Evolutionary conservation across 2,888 invertebrate genomes (phyloP).

Genomic region (Drosophila aldrichi): DNA sequence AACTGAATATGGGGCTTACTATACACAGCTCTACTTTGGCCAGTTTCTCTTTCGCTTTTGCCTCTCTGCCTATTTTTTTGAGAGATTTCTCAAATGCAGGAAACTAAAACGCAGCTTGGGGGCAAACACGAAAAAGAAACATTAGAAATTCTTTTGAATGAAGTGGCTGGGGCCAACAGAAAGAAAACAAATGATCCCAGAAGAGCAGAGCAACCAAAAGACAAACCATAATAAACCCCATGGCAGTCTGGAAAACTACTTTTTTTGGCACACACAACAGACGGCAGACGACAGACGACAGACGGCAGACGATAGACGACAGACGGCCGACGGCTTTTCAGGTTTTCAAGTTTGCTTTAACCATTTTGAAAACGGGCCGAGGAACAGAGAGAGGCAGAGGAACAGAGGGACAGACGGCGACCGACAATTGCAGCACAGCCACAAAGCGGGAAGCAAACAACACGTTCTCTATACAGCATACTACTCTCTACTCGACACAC

Average conservation of each 20-base stretch:
- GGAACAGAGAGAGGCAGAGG: background rate
- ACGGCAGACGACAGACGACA: too few species aligned
- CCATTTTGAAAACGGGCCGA: conserved; percentile 24
- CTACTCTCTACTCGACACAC: conserved; percentile 24
- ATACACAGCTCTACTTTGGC: background rate
- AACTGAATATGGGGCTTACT: conserved; percentile 16
- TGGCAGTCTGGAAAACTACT: conserved; percentile 63
- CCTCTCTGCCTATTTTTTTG: background rate
- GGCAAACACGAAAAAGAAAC: conserved; percentile 57
- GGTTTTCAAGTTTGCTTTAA: conserved; percentile 67
- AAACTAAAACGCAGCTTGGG: conserved; percentile 63
- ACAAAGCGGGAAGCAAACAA: conserved; percentile 76
- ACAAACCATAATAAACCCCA: conserved; percentile 42
- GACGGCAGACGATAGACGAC: conserved; percentile 13
- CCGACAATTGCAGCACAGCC: conserved; percentile 69
- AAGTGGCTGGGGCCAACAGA: conserved; percentile 14
- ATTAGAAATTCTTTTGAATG: conserved; percentile 72
- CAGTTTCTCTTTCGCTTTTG: conserved; percentile 69
- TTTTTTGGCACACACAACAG: conserved; percentile 64
- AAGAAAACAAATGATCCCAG: conserved; percentile 69
- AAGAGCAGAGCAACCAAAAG: conserved; percentile 43
- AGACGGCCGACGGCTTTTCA: conserved; percentile 11
- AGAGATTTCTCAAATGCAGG: conserved; percentile 52
- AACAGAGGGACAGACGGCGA: background rate
- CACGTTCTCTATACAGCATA: conserved; percentile 37